Percentiles rank a stretch among this genome's conserved stretches.
Conservation (phyloP, 2,888 invertebrate species). For the Hetaerina titia region DNA sequence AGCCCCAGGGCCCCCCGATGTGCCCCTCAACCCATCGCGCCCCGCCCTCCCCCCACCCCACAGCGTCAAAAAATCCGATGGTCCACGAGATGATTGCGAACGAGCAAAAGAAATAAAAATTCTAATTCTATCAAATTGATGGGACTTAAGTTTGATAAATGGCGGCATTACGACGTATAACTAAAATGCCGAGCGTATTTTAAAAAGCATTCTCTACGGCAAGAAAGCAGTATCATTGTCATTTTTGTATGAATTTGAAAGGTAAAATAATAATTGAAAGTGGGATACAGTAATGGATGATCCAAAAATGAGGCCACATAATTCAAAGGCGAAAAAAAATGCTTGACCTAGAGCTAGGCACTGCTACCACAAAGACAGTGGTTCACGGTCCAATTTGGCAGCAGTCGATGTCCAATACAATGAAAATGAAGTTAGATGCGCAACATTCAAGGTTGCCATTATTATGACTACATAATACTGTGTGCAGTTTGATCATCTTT, state of each 20-base stretch:
- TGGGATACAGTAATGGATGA: neutral
- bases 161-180: neutral
- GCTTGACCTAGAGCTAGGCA: neutral
- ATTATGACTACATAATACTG: neutral
- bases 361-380: neutral
- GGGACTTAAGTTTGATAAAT: neutral
- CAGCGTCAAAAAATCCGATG: neutral
- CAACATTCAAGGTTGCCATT: neutral
- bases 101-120: neutral
- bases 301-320: neutral
- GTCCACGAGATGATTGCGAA: neutral
- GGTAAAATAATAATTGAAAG: constrained; percentile 9
- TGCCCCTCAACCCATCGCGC: neutral
- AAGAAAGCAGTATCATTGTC: neutral
- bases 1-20: neutral
- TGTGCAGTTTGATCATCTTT: neutral
- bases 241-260: constrained; percentile 30
- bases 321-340: neutral
- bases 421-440: neutral
- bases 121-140: neutral
- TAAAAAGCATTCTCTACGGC: neutral
- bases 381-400: neutral
- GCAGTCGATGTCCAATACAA: neutral
- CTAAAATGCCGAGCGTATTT: neutral
- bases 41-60: neutral